Evolutionary conservation across 2,888 invertebrate genomes (phyloP), one percentile per base, ranked within the genome.

Genomic region (Patella pellucida): DNA sequence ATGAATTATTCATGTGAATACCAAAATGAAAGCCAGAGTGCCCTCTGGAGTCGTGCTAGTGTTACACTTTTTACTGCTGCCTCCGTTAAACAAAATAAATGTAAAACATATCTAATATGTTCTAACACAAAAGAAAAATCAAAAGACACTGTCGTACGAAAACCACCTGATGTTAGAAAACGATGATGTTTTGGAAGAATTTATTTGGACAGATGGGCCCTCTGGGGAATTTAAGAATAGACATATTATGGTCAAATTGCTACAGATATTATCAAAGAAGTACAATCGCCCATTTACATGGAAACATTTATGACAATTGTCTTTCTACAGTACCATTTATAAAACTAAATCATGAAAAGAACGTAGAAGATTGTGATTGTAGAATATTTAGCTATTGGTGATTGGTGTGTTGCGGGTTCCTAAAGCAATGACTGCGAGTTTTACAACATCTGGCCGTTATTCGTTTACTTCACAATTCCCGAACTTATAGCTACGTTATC

Each of bases 1-100:
- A 75, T 75, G 75, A 74, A 67, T n/a, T 75, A 75, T 41, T 75
- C 73, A 23, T 75, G 74, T 75, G 74, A 75, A 50, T 75, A 75
- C 50, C 75, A 75, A 75, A 75, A 75, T 56, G 74, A 75, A 51
- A 27, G 75, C 19, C 75, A 75, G 41, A 56, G 19, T 50, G 73
- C 75, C 15, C 56, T 74, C 12, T 75, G 75, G 74, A 75, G 50
- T 41, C 16, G 73, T 23, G 50, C 16, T 16, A 75, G 75, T 74
- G 75, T 52, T 7, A 73, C 62, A 16, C 56, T 75, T 16, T 75
- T 75, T 27, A 75, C 73, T 27, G 74, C 52, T 16, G 67, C 74
- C 2, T 62, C 27, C 16, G 50, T 73, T 16, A n/a, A 67, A 3
- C 15, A 31, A n/a, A 16, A n/a, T 23, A n/a, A 50, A 12, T 62